Evolutionary conservation across 2,113 vertebrate species (phyloP).

Genomic region (Burhinus bistriatus): DNA sequence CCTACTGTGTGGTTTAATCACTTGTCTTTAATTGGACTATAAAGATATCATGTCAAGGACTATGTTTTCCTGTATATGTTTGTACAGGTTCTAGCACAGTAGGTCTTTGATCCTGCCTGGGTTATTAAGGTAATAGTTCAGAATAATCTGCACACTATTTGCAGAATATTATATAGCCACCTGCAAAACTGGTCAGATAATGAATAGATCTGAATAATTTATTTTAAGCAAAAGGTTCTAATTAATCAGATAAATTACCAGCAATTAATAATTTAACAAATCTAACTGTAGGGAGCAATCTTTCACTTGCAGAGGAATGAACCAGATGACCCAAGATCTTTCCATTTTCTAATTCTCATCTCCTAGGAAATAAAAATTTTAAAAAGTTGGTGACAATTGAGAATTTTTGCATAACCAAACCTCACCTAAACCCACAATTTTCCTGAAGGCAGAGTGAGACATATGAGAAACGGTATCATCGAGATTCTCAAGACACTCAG

Average conservation of each 20-base stretch:
- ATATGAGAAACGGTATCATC: background rate
- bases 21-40: constrained; percentile 20
- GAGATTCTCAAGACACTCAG: background rate
- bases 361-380: constrained; percentile 10
- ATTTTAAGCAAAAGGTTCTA: constrained; percentile 39
- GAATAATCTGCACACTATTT: background rate
- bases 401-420: background rate
- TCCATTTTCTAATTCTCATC: background rate
- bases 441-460: background rate
- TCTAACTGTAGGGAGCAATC: background rate
- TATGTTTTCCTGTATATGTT: background rate
- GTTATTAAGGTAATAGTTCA: background rate
- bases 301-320: background rate
- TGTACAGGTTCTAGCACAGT: background rate
- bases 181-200: constrained; percentile 14
- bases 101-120: background rate
- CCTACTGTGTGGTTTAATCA: constrained; percentile 12
- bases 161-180: background rate
- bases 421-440: background rate
- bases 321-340: background rate
- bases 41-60: background rate
- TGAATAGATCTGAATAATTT: constrained; percentile 50
- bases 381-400: background rate
- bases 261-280: constrained; percentile 51
- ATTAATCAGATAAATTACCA: constrained; percentile 52